Percentiles rank a stretch among this genome's conserved stretches.
phyloP scores from a whole-genome alignment of 2,888 invertebrate genomes.

The Bellardia pandia region DNA sequence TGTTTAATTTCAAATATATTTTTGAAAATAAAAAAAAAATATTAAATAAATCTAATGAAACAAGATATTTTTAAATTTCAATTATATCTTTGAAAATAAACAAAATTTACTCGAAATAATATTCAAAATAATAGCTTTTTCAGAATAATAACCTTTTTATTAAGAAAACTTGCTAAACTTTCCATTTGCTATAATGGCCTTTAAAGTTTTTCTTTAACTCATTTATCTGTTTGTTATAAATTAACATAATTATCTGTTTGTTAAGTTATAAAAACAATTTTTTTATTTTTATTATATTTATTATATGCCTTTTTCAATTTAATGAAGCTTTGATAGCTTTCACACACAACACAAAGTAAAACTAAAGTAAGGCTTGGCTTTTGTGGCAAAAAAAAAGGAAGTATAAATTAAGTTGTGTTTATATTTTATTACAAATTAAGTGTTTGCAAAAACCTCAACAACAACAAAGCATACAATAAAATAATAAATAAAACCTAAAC shows the following conservation, averaged over 20 bases:
- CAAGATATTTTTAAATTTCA: no score
- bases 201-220: no score
- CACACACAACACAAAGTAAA: neutral
- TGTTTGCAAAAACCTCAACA: constrained; percentile 11
- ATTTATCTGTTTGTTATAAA: neutral
- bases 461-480: neutral
- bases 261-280: constrained; percentile 12
- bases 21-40: no score
- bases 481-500: neutral
- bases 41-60: no score
- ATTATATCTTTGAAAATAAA: no score
- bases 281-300: neutral
- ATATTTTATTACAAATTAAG: constrained; percentile 36
- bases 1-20: no score
- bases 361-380: constrained; percentile 44
- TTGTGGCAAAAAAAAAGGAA: constrained; percentile 30
- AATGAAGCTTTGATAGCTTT: constrained; percentile 51
- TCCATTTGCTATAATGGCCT: no score
- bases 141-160: no score
- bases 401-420: constrained; percentile 35
- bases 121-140: no score
- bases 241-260: constrained; percentile 29
- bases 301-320: neutral
- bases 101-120: no score
- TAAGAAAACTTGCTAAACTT: no score